These are phyloP conservation scores for Triplophysa yarkandensis DNA, from an alignment of 2,797 vertebrate species.

Conservation along the genomic window DNA sequence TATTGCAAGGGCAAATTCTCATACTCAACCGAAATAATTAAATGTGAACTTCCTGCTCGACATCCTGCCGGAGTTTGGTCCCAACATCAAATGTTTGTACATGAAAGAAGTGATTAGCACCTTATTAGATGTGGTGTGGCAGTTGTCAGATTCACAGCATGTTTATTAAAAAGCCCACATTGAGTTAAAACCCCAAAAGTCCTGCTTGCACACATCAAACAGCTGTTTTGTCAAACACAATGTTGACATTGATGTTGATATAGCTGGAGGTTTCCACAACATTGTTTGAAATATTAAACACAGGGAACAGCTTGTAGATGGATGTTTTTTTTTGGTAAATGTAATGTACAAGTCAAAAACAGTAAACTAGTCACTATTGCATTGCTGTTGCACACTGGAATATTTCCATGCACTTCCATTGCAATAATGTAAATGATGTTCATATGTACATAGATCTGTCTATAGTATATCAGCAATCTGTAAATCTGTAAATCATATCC, in stretches of 20 bases:
- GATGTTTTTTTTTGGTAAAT: background rate
- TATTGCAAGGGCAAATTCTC: background rate
- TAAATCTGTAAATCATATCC: too few species aligned
- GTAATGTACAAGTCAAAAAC: too few species aligned
- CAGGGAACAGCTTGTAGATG: background rate
- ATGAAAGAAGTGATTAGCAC: conserved; percentile 68
- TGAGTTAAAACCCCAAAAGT: background rate
- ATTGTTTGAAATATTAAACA: background rate
- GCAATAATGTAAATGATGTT: too few species aligned
- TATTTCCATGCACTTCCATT: too few species aligned
- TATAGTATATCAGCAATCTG: too few species aligned
- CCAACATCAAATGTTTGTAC: conserved; percentile 74
- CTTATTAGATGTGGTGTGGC: conserved; percentile 62
- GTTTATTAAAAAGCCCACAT: background rate
- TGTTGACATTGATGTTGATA: background rate
- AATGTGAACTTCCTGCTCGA: conserved; percentile 59
- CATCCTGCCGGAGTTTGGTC: conserved; percentile 58
- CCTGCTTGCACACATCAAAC: background rate
- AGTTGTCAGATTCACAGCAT: conserved; percentile 52
- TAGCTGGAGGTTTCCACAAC: background rate
- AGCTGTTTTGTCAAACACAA: background rate
- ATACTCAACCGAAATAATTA: background rate
- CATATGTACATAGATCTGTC: too few species aligned
- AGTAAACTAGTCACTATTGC: too few species aligned
- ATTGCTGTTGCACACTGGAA: too few species aligned